Percentiles rank a stretch among this genome's conserved stretches.
Conservation (phyloP, 2,113 vertebrate genomes). For the human region DNA sequence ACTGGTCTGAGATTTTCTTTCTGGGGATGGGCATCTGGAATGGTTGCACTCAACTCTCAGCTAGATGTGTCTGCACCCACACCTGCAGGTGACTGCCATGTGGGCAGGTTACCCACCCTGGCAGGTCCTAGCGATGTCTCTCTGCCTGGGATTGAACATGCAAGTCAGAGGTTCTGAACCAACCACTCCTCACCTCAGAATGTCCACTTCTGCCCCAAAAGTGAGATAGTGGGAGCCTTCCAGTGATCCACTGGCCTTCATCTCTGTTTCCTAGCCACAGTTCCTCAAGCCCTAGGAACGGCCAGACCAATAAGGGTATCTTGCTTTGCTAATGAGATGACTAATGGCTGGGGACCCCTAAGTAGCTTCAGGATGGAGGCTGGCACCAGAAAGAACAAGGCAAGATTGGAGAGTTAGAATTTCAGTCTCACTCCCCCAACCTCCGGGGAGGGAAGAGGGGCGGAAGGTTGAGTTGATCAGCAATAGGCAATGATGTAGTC, state of each 20-base stretch:
- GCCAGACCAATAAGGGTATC: neutral
- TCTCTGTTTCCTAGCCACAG: neutral
- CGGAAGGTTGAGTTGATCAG: neutral
- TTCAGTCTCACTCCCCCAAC: neutral
- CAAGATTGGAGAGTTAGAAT: neutral
- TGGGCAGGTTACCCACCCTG: neutral
- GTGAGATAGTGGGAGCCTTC: neutral
- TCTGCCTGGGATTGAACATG: neutral
- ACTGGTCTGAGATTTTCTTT: too few species aligned
- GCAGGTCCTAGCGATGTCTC: neutral
- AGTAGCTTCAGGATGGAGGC: neutral
- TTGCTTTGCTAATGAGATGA: neutral
- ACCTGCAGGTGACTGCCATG: neutral
- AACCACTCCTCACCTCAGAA: neutral
- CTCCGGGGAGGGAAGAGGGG: rapidly evolving
- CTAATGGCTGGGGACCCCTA: neutral
- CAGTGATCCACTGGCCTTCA: neutral
- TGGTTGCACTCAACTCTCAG: neutral
- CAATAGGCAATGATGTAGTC: neutral
- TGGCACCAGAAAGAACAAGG: neutral
- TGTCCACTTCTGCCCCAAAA: neutral
- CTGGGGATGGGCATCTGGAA: neutral
- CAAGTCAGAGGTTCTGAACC: neutral
- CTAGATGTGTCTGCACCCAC: neutral
- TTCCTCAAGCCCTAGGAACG: neutral